Evolutionary conservation across 2,113 vertebrate species (phyloP).

Genomic region (Clupea harengus): DNA sequence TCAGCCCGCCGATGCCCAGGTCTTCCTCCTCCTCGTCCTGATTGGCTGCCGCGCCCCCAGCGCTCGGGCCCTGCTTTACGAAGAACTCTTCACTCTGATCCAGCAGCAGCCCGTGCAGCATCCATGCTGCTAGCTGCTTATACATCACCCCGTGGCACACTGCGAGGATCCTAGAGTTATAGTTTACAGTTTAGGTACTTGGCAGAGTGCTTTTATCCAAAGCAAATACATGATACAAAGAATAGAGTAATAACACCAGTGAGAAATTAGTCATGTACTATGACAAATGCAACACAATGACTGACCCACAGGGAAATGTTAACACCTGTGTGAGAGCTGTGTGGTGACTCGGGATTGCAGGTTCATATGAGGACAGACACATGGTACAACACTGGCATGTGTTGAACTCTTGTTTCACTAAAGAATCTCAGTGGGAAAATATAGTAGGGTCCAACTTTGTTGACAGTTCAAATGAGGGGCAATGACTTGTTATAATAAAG

Average conservation of each 20-base stretch:
- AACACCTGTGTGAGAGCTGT: too few relatives aligned
- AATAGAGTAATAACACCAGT: neutral
- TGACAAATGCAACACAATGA: neutral
- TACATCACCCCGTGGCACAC: conserved; percentile 98
- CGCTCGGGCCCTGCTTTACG: conserved; percentile 90
- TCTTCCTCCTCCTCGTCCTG: conserved; percentile 95
- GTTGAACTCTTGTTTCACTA: too few relatives aligned
- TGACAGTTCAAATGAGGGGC: too few relatives aligned
- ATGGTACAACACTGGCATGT: too few relatives aligned
- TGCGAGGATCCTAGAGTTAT: conserved; percentile 81
- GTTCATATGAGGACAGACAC: too few relatives aligned
- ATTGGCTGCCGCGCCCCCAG: conserved; percentile 76
- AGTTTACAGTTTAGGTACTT: neutral
- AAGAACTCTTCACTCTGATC: conserved; percentile 98
- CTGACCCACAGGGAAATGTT: too few relatives aligned
- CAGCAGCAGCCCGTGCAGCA: conserved; percentile 92
- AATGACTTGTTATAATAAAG: too few relatives aligned
- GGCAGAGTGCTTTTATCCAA: neutral
- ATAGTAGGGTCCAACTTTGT: too few relatives aligned
- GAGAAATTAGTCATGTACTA: neutral
- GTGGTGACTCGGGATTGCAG: too few relatives aligned
- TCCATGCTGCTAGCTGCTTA: conserved; percentile 98
- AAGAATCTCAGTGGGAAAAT: too few relatives aligned
- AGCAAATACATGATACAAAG: neutral
- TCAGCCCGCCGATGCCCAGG: conserved; percentile 91